Conservation (phyloP, 1,140 invertebrate genomes). For the Steinernema khuongi region DNA sequence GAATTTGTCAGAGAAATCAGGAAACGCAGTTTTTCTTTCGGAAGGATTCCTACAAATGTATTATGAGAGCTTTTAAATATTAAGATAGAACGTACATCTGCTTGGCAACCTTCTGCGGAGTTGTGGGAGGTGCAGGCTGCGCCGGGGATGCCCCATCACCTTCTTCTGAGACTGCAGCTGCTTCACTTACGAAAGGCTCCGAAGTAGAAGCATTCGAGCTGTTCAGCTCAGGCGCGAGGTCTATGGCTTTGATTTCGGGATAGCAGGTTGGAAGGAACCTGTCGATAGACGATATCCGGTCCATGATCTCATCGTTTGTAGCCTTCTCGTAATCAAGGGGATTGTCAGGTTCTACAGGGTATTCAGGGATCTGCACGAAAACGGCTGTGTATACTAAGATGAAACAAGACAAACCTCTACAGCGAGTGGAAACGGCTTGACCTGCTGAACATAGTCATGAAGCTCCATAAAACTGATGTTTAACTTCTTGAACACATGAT, state of each 20-base stretch:
- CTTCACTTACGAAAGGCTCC: neutral
- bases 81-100: neutral
- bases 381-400: neutral
- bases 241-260: neutral
- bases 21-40: neutral
- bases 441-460: neutral
- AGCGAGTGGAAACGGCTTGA: neutral
- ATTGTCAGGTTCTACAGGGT: neutral
- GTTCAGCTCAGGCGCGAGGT: neutral
- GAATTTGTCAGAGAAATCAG: neutral
- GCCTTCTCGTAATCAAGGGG: neutral
- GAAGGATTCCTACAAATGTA: neutral
- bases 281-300: neutral
- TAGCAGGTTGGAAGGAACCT: neutral
- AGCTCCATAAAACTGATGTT: conserved; percentile 7
- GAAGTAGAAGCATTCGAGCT: neutral
- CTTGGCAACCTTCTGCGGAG: neutral
- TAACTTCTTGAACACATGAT: neutral
- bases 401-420: neutral
- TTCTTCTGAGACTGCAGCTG: neutral
- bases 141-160: neutral
- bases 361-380: neutral
- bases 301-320: neutral
- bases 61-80: neutral
- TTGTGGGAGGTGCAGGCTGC: neutral